Base-by-base conservation (phyloP, 2,113 vertebrate species). In the Phylloscopus trochiloides region DNA sequence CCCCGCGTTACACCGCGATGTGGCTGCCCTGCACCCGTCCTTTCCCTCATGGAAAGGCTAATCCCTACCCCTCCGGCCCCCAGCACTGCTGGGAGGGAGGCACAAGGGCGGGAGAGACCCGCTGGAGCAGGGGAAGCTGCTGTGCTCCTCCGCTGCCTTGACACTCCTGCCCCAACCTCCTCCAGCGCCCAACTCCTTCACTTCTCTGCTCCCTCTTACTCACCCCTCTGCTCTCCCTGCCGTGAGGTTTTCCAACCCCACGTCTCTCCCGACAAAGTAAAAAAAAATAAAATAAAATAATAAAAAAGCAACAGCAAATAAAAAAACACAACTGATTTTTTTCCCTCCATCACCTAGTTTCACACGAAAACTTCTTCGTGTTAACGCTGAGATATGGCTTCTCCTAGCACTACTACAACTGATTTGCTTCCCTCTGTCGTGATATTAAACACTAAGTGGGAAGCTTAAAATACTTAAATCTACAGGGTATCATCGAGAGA, bases 311-410 rank as follows among this genome's bases (percentile, higher is more conserved):
- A 43, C n/a, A 62, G 42, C 6, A 20, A 36, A 32, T 61, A 50
- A 32, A 29, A 52, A 17, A 43, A 45, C 47, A 10, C 26, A 21
- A 18, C 6, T 8, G 6, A 3, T 31, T 17, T 75, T 38, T 28
- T 13, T 4, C 19, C 18, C 8, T 36, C 16, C 38, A 5, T 43
- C 51, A 6, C 15, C 10, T 58, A n/a, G 4, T 83, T 88, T 86
- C 48, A 66, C 68, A 13, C 11, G 20, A 9, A 6, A 63, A 24
- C 8, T 51, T 84, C 50, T 81, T 20, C 4, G 0, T 6, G 29
- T 62, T 2, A 2, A 40, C 21, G 17, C 47, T 15, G 19, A 65
- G 17, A 43, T 5, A 2, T 0, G 0, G 28, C 32, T n/a, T 73
- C 55, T 83, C 20, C 80, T 74, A 7, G 17, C 50, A 52, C 20